Evolutionary conservation across 1,140 invertebrate genomes (phyloP), one percentile per base, ranked within the genome.

Genomic region (Lordiphosa mommai): DNA sequence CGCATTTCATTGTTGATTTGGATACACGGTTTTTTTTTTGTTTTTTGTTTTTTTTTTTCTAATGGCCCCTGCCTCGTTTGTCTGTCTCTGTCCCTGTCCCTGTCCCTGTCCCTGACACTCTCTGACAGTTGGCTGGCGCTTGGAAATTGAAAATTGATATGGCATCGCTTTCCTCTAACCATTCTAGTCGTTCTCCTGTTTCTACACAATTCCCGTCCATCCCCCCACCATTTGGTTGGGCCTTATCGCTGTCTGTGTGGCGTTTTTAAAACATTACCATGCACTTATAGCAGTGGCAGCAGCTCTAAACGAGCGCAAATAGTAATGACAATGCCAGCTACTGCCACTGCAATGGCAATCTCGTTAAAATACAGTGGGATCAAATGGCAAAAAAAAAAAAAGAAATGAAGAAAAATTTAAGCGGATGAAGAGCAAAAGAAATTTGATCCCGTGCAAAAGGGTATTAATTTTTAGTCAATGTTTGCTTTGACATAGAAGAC

Each of bases 61-160:
- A 48, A 48, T 48, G 29, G 29, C 13, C 43, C 27, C 12, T 30
- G 10, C 0, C 10, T 30, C 13, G 43, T 46, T 44, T 23, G 23
- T 44, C 23, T 44, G 23, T 29, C 9, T n/a, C 23, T 36, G 59
- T 64, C n/a, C 41, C 20, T 32, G 47, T 10, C 40, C 36, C 32
- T 64, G 50, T 27, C 23, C 36, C 33, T 20, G 29, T 34, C 20
- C 34, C 17, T 40, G 52, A 55, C 33, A 69, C 55, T 36, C 61
- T 41, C 38, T 64, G 73, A 63, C 72, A 79, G 50, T 79, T 59
- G 52, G 76, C 58, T 73, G 50, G 38, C 36, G 49, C 49, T 43
- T 79, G 56, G 38, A 67, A 74, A 82, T 80, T 76, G 71, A 71
- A 82, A 80, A 82, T 71, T 82, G 66, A 80, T 74, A 82, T 80